Evolutionary conservation across 2,888 invertebrate species (phyloP).

Genomic region (Sarcophaga caerulescens): DNA sequence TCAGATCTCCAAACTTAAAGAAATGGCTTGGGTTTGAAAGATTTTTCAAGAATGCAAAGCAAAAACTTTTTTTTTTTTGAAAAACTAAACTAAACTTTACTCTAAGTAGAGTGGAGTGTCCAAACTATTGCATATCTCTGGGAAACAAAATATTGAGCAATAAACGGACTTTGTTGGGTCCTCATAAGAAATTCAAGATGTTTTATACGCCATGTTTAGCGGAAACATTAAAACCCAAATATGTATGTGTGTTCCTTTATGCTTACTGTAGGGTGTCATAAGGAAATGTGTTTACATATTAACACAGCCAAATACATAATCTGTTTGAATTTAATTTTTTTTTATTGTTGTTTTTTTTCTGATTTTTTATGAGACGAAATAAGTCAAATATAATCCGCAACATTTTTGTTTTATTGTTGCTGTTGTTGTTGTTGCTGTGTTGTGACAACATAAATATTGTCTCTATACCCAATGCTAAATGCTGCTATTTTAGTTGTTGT

Average conservation of each 20-base stretch:
- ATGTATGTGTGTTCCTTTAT: not conserved
- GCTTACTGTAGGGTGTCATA: not conserved
- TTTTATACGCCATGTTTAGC: no score
- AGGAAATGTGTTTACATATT: not conserved
- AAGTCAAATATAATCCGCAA: not conserved
- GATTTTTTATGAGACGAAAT: not conserved
- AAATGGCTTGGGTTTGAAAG: no score
- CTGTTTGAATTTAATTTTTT: not conserved
- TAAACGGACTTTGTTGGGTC: no score
- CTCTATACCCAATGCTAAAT: not conserved
- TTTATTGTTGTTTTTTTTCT: not conserved
- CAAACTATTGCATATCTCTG: no score
- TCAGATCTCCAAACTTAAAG: no score
- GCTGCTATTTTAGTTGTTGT: not conserved
- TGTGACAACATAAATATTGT: slow-evolving; percentile 52
- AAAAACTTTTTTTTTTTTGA: no score
- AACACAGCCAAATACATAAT: slow-evolving; percentile 29
- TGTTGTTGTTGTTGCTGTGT: slow-evolving; percentile 55
- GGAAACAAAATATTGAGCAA: no score
- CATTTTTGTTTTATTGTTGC: slow-evolving; percentile 25
- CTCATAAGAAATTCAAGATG: no score
- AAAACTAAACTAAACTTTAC: no score
- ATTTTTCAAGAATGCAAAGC: no score
- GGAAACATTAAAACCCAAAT: no score
- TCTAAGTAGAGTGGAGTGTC: no score